A percentile compares a stretch with the other conserved stretches of the same genome.
phyloP scores from a whole-genome alignment of 2,888 invertebrate species.

The Ariolimax columbianus region DNA sequence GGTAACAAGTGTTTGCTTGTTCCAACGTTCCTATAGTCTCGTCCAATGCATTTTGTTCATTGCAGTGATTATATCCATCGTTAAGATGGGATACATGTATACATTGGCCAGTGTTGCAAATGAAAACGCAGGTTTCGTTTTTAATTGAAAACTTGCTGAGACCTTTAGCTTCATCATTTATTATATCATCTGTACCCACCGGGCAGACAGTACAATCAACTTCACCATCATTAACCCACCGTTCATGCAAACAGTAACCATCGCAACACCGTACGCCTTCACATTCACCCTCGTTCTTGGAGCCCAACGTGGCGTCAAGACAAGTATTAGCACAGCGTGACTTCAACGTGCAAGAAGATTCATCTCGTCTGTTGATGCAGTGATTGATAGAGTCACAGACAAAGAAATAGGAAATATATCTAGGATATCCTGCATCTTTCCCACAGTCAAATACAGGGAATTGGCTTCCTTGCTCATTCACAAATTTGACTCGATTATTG shows the following conservation, averaged over 20 bases:
- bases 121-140: neutral
- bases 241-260: neutral
- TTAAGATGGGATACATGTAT: neutral
- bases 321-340: neutral
- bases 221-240: slow-evolving; percentile 7
- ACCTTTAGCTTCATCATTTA: neutral
- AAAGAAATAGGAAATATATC: neutral
- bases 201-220: too few species aligned
- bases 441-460: neutral
- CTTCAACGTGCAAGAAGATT: neutral
- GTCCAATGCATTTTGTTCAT: neutral
- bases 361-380: slow-evolving; percentile 18
- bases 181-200: neutral
- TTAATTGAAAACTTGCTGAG: neutral
- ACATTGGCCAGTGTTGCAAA: slow-evolving; percentile 11
- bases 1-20: neutral
- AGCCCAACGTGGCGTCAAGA: neutral
- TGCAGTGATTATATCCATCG: neutral
- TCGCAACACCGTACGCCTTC: neutral
- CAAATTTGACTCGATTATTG: too few species aligned
- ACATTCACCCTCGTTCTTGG: neutral
- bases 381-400: neutral
- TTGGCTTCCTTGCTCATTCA: neutral
- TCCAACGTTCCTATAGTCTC: slow-evolving; percentile 19
- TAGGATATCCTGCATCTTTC: neutral